Conservation (phyloP, 2,113 vertebrate genomes). For the Syrrhaptes paradoxus region DNA sequence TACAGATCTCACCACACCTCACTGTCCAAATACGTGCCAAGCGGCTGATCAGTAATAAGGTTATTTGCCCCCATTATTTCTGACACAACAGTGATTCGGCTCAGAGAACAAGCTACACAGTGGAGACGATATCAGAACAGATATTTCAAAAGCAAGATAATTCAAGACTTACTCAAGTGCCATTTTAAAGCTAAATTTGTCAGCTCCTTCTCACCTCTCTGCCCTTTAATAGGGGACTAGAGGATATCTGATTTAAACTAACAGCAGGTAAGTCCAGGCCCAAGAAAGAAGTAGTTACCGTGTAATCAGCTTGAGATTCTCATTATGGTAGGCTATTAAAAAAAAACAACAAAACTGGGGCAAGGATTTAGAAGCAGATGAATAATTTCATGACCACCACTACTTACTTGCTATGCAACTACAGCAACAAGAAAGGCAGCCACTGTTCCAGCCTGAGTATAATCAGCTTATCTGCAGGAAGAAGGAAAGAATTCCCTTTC, state of each 20-base stretch:
- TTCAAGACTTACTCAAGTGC: not conserved
- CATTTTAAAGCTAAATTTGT: not conserved
- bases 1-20: not conserved
- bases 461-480: slow-evolving; percentile 29
- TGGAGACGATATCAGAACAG: not conserved
- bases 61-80: not conserved
- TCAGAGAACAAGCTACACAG: not conserved
- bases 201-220: not conserved
- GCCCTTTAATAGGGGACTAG: not conserved
- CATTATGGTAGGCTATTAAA: not conserved
- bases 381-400: slow-evolving; percentile 19
- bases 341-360: not conserved
- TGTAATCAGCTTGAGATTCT: not conserved
- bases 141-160: not conserved
- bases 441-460: not conserved
- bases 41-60: not conserved
- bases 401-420: not conserved
- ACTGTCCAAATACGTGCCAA: not conserved
- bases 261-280: not conserved
- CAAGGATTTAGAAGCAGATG: slow-evolving; percentile 32
- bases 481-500: not conserved
- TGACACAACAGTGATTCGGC: not conserved
- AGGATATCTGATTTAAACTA: not conserved
- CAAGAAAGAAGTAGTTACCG: not conserved
- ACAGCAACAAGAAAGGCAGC: slow-evolving; percentile 3